phyloP scores from a whole-genome alignment of 2,797 vertebrate species.

The Gambelia wislizenii region DNA sequence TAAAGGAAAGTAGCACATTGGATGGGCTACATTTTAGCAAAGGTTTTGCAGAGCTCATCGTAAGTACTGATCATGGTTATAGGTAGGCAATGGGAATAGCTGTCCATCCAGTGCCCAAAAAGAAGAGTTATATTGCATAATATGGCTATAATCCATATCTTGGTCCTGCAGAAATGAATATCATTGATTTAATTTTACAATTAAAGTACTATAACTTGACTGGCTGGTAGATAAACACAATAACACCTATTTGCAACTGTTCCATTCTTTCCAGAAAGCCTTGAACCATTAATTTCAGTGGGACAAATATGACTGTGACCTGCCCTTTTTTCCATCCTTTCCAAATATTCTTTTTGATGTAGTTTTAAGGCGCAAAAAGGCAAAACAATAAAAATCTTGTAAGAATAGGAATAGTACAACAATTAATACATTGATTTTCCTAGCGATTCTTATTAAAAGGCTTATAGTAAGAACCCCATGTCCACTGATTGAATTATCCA shows the following conservation, averaged over 20 bases:
- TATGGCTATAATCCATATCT: neutral
- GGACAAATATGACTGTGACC: neutral
- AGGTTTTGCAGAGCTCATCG: neutral
- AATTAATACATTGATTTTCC: neutral
- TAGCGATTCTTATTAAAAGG: neutral
- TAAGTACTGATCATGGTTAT: neutral
- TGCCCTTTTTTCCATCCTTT: neutral
- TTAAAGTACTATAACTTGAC: neutral
- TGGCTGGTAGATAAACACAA: neutral
- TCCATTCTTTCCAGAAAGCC: neutral
- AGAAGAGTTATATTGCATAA: neutral
- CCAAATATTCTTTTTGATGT: neutral
- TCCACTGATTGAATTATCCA: too few species aligned
- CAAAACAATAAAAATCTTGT: neutral
- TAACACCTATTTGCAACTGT: neutral
- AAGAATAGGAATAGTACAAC: neutral
- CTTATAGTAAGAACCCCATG: too few species aligned
- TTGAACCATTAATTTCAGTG: neutral
- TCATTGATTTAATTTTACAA: neutral
- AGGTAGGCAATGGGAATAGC: neutral
- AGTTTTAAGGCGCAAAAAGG: neutral
- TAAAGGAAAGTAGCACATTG: neutral
- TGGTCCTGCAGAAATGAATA: neutral
- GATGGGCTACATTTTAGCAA: neutral
- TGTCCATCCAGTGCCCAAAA: neutral